Conservation (phyloP, 2,888 invertebrate genomes). For the Uropetala carovei region DNA sequence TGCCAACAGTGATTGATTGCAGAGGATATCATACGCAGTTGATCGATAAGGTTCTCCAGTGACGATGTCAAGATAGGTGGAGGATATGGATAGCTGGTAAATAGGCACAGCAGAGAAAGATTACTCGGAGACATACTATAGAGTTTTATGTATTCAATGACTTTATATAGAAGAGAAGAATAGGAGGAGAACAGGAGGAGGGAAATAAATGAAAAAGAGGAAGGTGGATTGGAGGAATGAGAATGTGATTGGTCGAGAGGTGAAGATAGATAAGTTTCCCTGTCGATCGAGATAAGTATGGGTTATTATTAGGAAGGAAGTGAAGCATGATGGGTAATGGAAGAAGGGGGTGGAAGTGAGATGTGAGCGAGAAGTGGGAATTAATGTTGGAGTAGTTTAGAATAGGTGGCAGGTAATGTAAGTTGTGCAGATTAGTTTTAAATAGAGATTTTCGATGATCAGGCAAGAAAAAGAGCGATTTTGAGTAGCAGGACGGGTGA, state of each 20-base stretch:
- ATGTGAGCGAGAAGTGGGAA: too few species aligned
- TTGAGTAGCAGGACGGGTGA: too few species aligned
- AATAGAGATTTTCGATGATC: too few species aligned
- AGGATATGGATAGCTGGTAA: background rate
- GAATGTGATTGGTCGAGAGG: background rate
- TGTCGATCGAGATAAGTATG: background rate
- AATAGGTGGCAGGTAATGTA: too few species aligned
- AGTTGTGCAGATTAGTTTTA: too few species aligned
- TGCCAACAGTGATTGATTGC: slow-evolving; percentile 24
- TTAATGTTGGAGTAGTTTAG: too few species aligned
- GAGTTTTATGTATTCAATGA: background rate
- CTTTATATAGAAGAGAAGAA: background rate
- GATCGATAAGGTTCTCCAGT: slow-evolving; percentile 19
- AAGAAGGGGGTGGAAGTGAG: too few species aligned
- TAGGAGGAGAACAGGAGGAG: background rate
- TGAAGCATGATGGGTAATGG: too few species aligned
- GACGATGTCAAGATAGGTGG: background rate
- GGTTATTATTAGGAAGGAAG: too few species aligned
- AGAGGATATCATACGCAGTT: background rate
- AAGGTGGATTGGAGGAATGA: background rate
- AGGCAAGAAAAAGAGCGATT: too few species aligned
- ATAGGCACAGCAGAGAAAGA: background rate
- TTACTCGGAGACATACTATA: background rate
- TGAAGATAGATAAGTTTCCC: background rate
- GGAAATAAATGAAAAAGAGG: background rate